Evolutionary conservation across 37 sponge, comb jelly and placozoan species (phyloP).

Genomic region (Theonella swinhoei): DNA sequence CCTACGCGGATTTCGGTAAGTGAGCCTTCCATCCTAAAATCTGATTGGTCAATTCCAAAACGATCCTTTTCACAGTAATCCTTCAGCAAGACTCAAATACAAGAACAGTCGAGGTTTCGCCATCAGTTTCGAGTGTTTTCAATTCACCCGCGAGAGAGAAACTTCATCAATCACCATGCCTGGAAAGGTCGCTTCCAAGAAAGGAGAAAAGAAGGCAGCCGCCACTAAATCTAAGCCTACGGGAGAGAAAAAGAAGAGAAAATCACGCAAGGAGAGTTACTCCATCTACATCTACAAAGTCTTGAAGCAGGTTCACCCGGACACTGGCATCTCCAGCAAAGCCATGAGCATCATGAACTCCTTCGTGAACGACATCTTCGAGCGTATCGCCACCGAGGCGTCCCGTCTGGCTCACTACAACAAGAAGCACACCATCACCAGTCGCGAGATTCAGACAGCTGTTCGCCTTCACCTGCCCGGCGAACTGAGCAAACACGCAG

Average conservation of each 20-base stretch:
- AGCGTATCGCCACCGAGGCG: conserved; percentile 90
- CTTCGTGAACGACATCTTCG: conserved; percentile 94
- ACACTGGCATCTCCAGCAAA: conserved; percentile 94
- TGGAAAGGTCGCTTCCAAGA: neutral
- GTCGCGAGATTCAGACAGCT: conserved; percentile 95
- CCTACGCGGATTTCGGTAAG: neutral
- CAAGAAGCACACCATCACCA: conserved; percentile 94
- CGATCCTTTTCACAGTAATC: conserved; percentile 11
- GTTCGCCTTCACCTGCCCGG: conserved; percentile 94
- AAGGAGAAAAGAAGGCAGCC: conserved; percentile 10
- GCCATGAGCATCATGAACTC: conserved; percentile 99
- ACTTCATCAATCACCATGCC: neutral
- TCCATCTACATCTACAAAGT: conserved; percentile 99
- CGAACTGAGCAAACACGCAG: conserved; percentile 95
- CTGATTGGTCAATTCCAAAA: conserved; percentile 52
- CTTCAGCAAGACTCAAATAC: neutral
- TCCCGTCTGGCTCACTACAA: conserved; percentile 98
- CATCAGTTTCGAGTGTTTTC: neutral
- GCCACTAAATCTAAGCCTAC: conserved; percentile 18
- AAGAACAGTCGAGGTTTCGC: neutral
- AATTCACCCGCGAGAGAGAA: neutral
- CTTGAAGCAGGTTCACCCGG: conserved; percentile 97
- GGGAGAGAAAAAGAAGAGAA: conserved; percentile 76
- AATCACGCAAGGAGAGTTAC: conserved; percentile 87
- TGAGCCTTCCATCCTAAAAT: neutral